Evolutionary conservation across 2,888 invertebrate species (phyloP).

Genomic region (Drosophila paracracens): DNA sequence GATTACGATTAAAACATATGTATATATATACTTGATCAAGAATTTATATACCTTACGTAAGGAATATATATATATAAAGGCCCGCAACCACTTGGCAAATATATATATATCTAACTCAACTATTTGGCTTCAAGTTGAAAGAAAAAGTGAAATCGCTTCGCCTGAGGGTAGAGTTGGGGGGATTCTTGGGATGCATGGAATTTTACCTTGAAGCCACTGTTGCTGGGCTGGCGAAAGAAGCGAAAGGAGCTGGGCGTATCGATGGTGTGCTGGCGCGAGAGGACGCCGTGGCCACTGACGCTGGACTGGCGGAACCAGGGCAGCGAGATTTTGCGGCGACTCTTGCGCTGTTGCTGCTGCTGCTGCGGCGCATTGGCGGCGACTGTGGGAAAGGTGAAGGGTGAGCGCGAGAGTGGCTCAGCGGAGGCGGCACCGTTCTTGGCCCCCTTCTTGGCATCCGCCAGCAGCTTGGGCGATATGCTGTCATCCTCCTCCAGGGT

Average conservation of each 20-base stretch:
- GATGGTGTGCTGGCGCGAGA: conserved; percentile 95
- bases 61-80: background rate
- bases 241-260: conserved; percentile 95
- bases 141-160: background rate
- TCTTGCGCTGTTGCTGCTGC: conserved; percentile 87
- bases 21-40: no score
- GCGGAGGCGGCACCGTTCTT: conserved; percentile 34
- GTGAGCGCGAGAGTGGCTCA: conserved; percentile 51
- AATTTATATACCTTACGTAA: background rate
- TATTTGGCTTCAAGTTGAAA: background rate
- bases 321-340: conserved; percentile 93
- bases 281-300: conserved; percentile 88
- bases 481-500: conserved; percentile 67
- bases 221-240: conserved; percentile 88
- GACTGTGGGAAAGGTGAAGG: conserved; percentile 72
- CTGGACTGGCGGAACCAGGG: conserved; percentile 96
- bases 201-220: conserved; percentile 85
- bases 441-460: conserved; percentile 34
- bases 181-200: background rate
- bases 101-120: no score
- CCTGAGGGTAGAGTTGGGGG: background rate
- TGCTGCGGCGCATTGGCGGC: conserved; percentile 23
- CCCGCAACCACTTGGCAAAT: background rate
- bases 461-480: conserved; percentile 59
- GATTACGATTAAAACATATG: no score